Percentiles rank a stretch among this genome's conserved stretches.
phyloP scores from a whole-genome alignment of 2,113 vertebrate species.

The Nannospalax galili region DNA sequence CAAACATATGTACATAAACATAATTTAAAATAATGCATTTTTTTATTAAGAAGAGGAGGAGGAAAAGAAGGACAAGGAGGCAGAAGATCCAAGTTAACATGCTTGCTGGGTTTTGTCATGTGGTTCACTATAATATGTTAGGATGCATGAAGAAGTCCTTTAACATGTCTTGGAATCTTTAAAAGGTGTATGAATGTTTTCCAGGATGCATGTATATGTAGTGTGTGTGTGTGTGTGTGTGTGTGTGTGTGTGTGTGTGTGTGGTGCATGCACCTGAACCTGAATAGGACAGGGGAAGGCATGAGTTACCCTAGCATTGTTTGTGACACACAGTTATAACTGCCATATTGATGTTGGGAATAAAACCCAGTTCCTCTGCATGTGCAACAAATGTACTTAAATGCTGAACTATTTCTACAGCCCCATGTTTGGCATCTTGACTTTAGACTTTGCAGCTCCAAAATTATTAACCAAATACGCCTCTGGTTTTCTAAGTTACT shows the following conservation, averaged over 20 bases:
- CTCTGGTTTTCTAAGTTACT: background rate
- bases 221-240: too few species aligned
- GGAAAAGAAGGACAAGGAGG: background rate
- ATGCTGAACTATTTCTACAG: background rate
- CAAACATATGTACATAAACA: too few species aligned
- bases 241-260: too few species aligned
- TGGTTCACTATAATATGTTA: background rate
- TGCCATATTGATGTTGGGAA: background rate
- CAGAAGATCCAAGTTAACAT: background rate
- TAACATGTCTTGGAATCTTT: too few species aligned
- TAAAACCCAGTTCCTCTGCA: background rate
- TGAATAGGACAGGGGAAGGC: too few species aligned
- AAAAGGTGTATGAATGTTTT: too few species aligned
- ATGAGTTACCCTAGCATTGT: too few species aligned
- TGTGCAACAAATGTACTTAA: background rate
- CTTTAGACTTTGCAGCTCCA: background rate
- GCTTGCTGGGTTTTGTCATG: background rate
- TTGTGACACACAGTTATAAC: too few species aligned
- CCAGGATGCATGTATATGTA: background rate
- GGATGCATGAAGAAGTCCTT: background rate
- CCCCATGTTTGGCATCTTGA: background rate
- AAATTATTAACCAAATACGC: background rate
- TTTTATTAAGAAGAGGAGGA: too few species aligned
- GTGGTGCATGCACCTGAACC: too few species aligned
- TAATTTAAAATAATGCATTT: too few species aligned